phyloP scores from a whole-genome alignment of 2,113 vertebrate genomes.

The Heptranchias perlo region DNA sequence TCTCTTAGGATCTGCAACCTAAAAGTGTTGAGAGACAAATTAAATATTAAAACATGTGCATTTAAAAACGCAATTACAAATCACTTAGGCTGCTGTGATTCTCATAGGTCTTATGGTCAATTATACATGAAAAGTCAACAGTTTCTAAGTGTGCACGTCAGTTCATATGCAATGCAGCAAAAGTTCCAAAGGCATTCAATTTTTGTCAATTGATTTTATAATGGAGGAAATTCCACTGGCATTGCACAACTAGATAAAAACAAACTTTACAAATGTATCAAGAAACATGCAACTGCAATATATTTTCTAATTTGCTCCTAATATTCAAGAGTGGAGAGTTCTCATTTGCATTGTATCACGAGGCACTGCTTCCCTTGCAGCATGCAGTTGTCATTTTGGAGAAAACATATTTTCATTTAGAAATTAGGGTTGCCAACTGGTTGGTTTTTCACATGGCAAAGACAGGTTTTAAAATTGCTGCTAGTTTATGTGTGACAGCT shows the following conservation, averaged over 20 bases:
- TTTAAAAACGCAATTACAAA: constrained; percentile 38
- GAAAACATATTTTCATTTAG: neutral
- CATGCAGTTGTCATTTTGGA: neutral
- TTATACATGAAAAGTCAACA: constrained; percentile 40
- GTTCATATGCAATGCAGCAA: constrained; percentile 38
- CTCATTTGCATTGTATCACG: neutral
- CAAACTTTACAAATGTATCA: neutral
- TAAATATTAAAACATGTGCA: constrained; percentile 26
- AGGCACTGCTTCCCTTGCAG: neutral
- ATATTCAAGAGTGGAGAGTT: neutral
- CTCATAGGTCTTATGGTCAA: constrained; percentile 39
- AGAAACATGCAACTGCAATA: constrained; percentile 31
- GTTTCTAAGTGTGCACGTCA: constrained; percentile 29
- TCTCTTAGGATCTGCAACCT: constrained; percentile 77
- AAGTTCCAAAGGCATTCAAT: neutral
- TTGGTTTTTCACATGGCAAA: neutral
- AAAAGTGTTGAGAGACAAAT: constrained; percentile 26
- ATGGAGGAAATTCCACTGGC: neutral
- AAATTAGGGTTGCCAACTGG: neutral
- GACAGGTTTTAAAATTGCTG: neutral
- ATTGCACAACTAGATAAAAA: neutral
- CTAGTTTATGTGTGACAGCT: neutral
- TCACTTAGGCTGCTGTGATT: constrained; percentile 35
- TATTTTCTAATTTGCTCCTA: constrained; percentile 10
- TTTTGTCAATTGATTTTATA: constrained; percentile 13